These are phyloP conservation scores for Candidula unifasciata DNA, from an alignment of 2,888 invertebrate genomes.

Conservation along the genomic window DNA sequence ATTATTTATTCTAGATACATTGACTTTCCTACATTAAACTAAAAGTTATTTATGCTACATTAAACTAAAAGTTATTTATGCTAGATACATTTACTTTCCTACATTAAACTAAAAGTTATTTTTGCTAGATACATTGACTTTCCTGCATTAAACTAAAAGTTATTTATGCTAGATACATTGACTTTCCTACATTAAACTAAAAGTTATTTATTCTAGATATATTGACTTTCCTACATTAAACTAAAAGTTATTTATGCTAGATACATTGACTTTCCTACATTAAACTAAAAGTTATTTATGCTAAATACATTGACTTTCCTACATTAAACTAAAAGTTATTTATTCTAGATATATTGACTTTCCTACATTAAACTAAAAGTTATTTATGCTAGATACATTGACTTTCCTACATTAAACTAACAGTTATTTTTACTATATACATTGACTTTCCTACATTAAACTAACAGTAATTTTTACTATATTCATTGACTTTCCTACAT, in stretches of 20 bases:
- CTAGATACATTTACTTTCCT: constrained; percentile 54
- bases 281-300: too few relatives aligned
- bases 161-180: constrained; percentile 80
- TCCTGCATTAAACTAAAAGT: background rate
- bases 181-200: too few relatives aligned
- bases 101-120: too few relatives aligned
- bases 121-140: background rate
- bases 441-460: background rate
- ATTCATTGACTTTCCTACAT: background rate
- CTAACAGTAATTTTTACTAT: background rate
- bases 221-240: background rate
- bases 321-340: background rate
- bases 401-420: background rate
- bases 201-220: background rate
- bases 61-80: too few relatives aligned
- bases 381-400: background rate
- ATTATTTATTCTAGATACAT: background rate
- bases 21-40: background rate
- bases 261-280: background rate
- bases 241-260: constrained; percentile 80
- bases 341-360: too few relatives aligned
- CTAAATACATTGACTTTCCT: background rate
- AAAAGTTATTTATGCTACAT: background rate
- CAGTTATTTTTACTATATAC: background rate
- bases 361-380: too few relatives aligned